Evolutionary conservation across 2,113 vertebrate genomes (phyloP).

Genomic region (Erpornis zantholeuca): DNA sequence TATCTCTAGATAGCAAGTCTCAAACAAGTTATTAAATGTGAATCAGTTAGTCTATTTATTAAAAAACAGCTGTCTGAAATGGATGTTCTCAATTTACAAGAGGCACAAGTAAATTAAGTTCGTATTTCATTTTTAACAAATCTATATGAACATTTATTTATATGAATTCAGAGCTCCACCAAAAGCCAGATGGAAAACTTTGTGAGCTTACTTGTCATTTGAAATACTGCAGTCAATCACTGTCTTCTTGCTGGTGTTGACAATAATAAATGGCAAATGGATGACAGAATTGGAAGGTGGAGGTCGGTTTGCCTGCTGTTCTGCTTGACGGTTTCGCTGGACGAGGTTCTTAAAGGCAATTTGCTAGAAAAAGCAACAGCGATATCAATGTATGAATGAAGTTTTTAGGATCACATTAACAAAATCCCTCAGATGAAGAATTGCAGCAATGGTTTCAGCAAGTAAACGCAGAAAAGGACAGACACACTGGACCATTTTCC

Average conservation of each 20-base stretch:
- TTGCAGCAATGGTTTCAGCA: neutral
- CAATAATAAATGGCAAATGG: slow-evolving; percentile 96
- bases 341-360: slow-evolving; percentile 99
- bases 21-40: neutral
- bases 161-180: neutral
- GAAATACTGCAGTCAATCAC: slow-evolving; percentile 99
- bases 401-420: neutral
- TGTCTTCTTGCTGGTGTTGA: slow-evolving; percentile 99
- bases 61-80: neutral
- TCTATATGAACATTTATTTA: neutral
- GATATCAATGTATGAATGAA: neutral
- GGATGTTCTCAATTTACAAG: neutral
- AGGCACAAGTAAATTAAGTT: neutral
- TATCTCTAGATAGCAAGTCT: neutral
- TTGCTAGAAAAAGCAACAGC: slow-evolving; percentile 81
- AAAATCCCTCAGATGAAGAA: neutral
- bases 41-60: neutral
- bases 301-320: slow-evolving; percentile 88
- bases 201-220: slow-evolving; percentile 90
- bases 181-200: neutral
- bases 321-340: slow-evolving; percentile 91
- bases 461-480: neutral
- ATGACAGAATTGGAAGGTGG: slow-evolving; percentile 96
- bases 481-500: neutral
- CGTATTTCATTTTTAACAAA: neutral